phyloP scores from a whole-genome alignment of 2,888 invertebrate genomes.

The Brachycybe producta region DNA sequence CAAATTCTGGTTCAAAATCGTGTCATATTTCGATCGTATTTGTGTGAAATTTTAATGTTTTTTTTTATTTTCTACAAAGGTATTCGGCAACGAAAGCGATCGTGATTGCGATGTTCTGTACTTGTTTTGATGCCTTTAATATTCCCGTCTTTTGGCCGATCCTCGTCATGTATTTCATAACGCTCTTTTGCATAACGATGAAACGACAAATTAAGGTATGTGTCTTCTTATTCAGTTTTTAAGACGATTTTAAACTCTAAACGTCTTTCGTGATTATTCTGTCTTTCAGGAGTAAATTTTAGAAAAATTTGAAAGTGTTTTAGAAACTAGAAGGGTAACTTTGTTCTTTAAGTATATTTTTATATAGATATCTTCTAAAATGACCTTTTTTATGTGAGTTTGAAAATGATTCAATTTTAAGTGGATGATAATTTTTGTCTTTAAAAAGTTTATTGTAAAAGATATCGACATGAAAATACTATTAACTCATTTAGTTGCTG shows the following conservation, averaged over 20 bases:
- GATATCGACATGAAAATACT: no score
- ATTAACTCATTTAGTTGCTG: no score
- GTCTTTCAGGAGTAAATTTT: no score
- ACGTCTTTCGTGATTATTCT: no score
- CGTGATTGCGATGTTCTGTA: conserved; percentile 73
- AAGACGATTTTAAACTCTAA: background rate
- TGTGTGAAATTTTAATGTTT: background rate
- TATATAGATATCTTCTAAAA: no score
- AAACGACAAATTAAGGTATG: conserved; percentile 97
- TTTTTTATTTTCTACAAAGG: conserved; percentile 30
- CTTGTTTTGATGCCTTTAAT: conserved; percentile 95
- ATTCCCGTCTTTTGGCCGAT: conserved; percentile 99
- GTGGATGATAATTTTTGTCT: no score
- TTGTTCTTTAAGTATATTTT: no score
- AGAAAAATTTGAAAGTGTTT: no score
- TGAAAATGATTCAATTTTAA: background rate
- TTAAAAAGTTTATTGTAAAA: no score
- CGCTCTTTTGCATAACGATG: conserved; percentile 97
- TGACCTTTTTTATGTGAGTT: no score
- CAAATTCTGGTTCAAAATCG: conserved; percentile 79
- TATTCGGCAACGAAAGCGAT: conserved; percentile 92
- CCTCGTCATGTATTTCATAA: conserved; percentile 98
- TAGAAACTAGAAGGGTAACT: no score
- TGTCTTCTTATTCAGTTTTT: background rate
- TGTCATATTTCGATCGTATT: no score